phyloP scores from a whole-genome alignment of 2,113 vertebrate genomes.

The Phocoena phocoena region DNA sequence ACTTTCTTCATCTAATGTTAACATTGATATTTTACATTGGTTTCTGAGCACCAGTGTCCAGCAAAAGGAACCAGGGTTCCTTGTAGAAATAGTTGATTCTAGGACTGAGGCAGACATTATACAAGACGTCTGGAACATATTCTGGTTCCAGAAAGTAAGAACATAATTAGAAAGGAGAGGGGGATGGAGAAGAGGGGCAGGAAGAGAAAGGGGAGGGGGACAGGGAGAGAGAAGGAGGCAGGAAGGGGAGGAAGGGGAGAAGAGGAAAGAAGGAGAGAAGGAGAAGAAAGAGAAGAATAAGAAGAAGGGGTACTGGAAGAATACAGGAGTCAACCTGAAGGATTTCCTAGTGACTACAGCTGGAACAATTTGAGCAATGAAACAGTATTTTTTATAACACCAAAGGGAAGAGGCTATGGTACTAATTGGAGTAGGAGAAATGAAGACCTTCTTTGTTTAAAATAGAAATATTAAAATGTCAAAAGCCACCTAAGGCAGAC shows the following conservation, averaged over 20 bases:
- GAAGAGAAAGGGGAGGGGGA: too few species aligned
- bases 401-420: not conserved
- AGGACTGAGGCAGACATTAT: fast-evolving
- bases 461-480: not conserved
- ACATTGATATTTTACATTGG: not conserved
- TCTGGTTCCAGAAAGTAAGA: not conserved
- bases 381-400: not conserved
- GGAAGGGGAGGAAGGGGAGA: not conserved
- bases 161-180: not conserved
- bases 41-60: not conserved
- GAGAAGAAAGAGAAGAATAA: not conserved
- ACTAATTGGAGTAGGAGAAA: not conserved
- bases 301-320: not conserved
- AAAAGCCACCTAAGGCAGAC: not conserved
- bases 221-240: not conserved
- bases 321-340: not conserved
- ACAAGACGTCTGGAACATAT: not conserved
- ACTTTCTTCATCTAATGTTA: not conserved
- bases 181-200: too few species aligned
- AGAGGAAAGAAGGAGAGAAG: too few species aligned
- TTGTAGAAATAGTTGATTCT: not conserved
- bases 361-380: not conserved
- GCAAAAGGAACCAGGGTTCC: not conserved
- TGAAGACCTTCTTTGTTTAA: not conserved
- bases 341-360: not conserved